A percentile compares a stretch with the other conserved stretches of the same genome.
These are phyloP conservation scores for Parnassius smintheus DNA, from an alignment of 2,888 invertebrate species.

Conservation along the genomic window DNA sequence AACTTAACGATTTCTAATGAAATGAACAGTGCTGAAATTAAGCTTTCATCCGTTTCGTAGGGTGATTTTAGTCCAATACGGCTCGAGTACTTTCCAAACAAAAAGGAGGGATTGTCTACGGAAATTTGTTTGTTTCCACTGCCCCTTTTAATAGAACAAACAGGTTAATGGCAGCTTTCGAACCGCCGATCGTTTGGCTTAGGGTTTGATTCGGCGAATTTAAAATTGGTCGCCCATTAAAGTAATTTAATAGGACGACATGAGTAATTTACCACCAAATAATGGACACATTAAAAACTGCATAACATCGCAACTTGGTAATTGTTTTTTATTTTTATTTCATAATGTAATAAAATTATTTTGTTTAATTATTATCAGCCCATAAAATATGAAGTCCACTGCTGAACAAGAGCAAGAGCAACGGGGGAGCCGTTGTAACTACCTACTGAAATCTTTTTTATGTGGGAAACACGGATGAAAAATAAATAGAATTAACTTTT, in stretches of 20 bases:
- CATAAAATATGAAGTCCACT: no score
- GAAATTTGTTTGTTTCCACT: conserved; percentile 56
- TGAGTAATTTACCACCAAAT: conserved; percentile 5
- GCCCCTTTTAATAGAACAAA: conserved; percentile 73
- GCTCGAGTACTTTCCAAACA: conserved; percentile 55
- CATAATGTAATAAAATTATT: no score
- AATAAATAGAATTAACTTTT: no score
- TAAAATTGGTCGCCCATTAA: conserved; percentile 44
- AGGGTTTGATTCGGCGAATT: conserved; percentile 41
- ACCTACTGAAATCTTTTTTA: no score
- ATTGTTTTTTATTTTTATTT: no score
- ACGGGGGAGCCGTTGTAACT: no score
- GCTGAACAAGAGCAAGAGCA: no score
- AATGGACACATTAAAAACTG: no score
- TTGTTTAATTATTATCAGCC: no score
- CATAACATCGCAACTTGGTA: no score
- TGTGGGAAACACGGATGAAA: no score
- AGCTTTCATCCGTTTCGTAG: conserved; percentile 15
- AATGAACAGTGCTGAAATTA: conserved; percentile 11
- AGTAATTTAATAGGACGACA: conserved; percentile 28
- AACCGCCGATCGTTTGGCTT: conserved; percentile 31
- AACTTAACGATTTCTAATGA: background rate
- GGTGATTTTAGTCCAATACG: conserved; percentile 29
- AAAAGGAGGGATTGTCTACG: conserved; percentile 46
- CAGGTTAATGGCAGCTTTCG: conserved; percentile 56